Evolutionary conservation across 1,140 invertebrate genomes (phyloP).

Genomic region (Anthonomus grandis): DNA sequence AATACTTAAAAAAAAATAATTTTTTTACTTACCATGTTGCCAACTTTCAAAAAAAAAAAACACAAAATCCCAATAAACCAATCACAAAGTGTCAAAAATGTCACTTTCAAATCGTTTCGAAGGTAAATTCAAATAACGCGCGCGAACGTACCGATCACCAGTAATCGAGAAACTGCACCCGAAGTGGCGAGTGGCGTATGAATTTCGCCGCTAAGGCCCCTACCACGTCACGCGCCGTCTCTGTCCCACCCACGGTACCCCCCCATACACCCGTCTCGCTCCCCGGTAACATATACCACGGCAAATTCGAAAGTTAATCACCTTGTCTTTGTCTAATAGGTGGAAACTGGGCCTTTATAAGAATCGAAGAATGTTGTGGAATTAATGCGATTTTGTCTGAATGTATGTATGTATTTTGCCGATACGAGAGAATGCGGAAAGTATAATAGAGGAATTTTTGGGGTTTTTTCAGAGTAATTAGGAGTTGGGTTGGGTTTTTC

Average conservation of each 20-base stretch:
- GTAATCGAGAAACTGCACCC: slow-evolving; percentile 22
- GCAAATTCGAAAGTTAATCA: slow-evolving; percentile 43
- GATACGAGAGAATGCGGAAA: no score
- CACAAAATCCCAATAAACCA: no score
- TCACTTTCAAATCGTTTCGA: no score
- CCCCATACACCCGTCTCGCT: slow-evolving; percentile 22
- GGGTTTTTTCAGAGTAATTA: no score
- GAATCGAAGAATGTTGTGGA: slow-evolving; percentile 13
- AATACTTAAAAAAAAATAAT: no score
- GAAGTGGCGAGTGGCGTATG: slow-evolving; percentile 25
- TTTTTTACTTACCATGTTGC: no score
- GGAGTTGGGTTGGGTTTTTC: no score
- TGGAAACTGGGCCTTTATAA: slow-evolving; percentile 20
- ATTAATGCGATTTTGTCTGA: slow-evolving; percentile 13
- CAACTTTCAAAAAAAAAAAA: no score
- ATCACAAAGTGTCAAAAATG: no score
- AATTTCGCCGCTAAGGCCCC: slow-evolving; percentile 40
- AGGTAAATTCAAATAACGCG: no score
- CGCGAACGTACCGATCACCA: no score
- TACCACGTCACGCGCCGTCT: slow-evolving; percentile 30
- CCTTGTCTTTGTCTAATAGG: slow-evolving; percentile 34
- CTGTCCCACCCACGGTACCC: slow-evolving; percentile 12
- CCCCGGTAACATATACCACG: slow-evolving; percentile 38
- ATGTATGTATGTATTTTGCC: neutral
- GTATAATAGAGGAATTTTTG: no score